Evolutionary conservation across 2,797 vertebrate genomes (phyloP), one percentile per base, ranked within the genome.

Genomic region (Sciurus vulgaris): DNA sequence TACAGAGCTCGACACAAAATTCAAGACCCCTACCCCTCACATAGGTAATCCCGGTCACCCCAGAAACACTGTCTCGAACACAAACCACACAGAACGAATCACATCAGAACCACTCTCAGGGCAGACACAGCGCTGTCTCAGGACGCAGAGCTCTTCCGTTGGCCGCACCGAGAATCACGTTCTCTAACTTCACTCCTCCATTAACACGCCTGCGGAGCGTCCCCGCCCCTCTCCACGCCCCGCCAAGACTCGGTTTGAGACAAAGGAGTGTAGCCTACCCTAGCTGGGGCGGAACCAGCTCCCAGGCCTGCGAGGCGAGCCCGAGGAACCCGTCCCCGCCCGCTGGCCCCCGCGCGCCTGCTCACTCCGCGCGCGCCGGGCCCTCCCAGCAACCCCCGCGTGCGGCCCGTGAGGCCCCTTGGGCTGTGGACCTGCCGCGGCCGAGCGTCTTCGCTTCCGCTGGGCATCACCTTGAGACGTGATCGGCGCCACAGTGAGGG

Each of bases 301-400:
- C 13, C 1, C 9, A 0, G 22, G 26, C 10, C 12, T 26, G 3
- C 49, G 10, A 28, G 9, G 9, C 20, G 0, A 0, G 8, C 11
- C 0, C 1, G 41, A 47, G 2, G 38, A 3, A 5, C 10, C 1
- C 3, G 0, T 56, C 73, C 13, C 51, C 26, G 41, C 65, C 72
- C 56, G 0, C 41, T 0, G 1, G n/a, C 5, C 47, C 0, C 18
- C 7, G 12, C 2, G 96, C 96, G 96, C 97, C 56, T 96, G 97
- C 97, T 97, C 93, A 70, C 61, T 92, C 51, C 0, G 65, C 33
- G 7, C 3, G 33, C 24, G 3, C 14, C 22, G 1, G 22, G n/a
- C n/a, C n/a, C n/a, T 95, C 97, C 97, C 97, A 35, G 86, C 69
- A 82, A 5, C 9, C 95, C 38, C 14, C 14, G 87, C 90, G 96